Evolutionary conservation across 2,888 invertebrate genomes (phyloP), one percentile per base, ranked within the genome.

Genomic region (Hydrotaea cyrtoneurina): DNA sequence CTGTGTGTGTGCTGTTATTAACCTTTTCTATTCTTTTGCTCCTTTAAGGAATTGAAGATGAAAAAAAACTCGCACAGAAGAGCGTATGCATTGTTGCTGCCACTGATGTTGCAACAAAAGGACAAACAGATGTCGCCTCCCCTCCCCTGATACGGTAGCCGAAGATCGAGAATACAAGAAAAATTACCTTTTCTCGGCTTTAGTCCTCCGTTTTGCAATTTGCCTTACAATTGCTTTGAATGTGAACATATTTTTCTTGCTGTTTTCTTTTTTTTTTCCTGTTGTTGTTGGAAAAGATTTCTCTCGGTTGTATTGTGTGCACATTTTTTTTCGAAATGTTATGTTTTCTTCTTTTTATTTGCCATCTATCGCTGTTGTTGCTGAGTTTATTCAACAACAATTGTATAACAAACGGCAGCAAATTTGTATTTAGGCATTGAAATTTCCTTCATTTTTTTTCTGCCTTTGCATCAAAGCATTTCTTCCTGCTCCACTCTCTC

Each of bases 351-450:
- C 17, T 15, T 36, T 21, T 26, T 77, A 55, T 39, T 43, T 76
- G 19, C 71, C 73, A 69, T 77, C 69, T 31, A 46, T 74, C 71
- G 73, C 74, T 75, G n/a, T 39, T 46, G 46, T 78, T 62, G 55
- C 15, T 19, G 62, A 64, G 39, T 66, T 39, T 66, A 39, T 66
- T 39, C 39, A 66, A 66, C 39, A 76, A 59, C 82, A 82, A 82
- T 85, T 82, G 76, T 74, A 62, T 10, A 78, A 78, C 71, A 75
- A 75, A 57, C 81, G 74, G 72, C 21, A 78, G 72, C 21, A 69
- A 79, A 62, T 50, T 62, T 74, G 79, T 80, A 77, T 85, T 82
- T 80, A 77, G 85, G 82, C 82, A 85, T 74, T 84, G 76, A 55
- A 80, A 81, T 73, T 81, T 84, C 74, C 78, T 69, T 5, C 59